These are phyloP conservation scores for Pachliopta kotzebuea DNA, from an alignment of 2,888 invertebrate genomes.

Conservation along the genomic window DNA sequence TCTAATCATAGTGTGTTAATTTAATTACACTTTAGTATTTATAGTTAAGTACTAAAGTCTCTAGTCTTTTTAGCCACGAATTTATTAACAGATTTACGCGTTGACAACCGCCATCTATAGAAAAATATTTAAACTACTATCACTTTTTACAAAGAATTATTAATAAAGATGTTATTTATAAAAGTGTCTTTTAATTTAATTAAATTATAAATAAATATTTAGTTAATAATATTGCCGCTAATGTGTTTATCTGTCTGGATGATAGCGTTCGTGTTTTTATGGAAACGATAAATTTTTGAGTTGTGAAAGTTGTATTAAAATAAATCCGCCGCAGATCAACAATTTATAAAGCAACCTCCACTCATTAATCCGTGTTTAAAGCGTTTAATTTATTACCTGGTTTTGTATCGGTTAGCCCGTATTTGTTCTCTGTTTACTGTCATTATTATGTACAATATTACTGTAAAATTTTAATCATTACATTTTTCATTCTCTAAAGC, in stretches of 20 bases:
- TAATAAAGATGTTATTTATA: no score
- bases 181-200: background rate
- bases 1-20: no score
- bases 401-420: conserved; percentile 8
- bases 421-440: conserved; percentile 4
- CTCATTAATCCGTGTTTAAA: conserved; percentile 28
- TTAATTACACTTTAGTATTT: no score
- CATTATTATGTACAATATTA: background rate
- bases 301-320: conserved; percentile 32
- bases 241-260: conserved; percentile 5
- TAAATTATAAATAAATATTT: background rate
- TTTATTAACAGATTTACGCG: no score
- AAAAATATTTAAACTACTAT: no score
- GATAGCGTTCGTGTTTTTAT: conserved; percentile 28
- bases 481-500: no score
- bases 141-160: no score
- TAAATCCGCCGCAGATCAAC: conserved; percentile 13
- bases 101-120: no score
- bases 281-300: conserved; percentile 29
- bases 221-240: background rate
- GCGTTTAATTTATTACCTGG: conserved; percentile 22
- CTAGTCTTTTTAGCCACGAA: no score
- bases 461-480: no score
- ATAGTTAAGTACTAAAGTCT: no score
- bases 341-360: conserved; percentile 15